Percentiles rank a stretch among this genome's conserved stretches.
Conservation (phyloP, 2,113 vertebrate species). For the Anas platyrhynchos region DNA sequence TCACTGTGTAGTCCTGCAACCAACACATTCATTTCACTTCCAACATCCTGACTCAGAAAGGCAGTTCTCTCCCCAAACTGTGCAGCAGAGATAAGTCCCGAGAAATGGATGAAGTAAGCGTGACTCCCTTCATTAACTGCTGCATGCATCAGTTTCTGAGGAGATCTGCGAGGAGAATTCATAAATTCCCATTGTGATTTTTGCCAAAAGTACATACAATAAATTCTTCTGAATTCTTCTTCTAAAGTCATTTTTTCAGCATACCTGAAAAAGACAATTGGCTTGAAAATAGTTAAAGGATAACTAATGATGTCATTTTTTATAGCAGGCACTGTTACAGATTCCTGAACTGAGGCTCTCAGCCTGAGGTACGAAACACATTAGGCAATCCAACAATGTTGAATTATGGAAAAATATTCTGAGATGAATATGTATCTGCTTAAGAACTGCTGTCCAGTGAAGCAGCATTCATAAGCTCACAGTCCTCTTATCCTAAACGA, state of each 20-base stretch:
- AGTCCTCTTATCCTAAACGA: not conserved
- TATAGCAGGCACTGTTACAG: not conserved
- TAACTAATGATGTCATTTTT: not conserved
- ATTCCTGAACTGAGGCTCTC: not conserved
- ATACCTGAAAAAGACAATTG: not conserved
- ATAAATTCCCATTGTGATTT: not conserved
- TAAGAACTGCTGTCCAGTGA: not conserved
- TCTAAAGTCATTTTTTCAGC: not conserved
- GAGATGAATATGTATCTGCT: not conserved
- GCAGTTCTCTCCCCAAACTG: not conserved
- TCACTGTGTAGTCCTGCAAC: not conserved
- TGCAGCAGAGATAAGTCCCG: not conserved
- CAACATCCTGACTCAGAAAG: not conserved
- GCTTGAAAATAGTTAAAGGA: not conserved
- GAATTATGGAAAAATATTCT: not conserved
- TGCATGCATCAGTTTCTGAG: not conserved
- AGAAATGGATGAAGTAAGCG: not conserved
- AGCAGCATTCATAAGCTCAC: not conserved
- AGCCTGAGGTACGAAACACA: not conserved
- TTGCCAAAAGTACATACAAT: not conserved
- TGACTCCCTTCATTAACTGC: not conserved
- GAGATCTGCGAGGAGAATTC: not conserved
- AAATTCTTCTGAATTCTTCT: not conserved
- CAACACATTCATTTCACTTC: not conserved
- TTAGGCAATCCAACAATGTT: not conserved